A percentile compares a stretch with the other conserved stretches of the same genome.
Evolutionary conservation across 1,140 invertebrate species (phyloP).

Genomic region (Prorops nasuta): DNA sequence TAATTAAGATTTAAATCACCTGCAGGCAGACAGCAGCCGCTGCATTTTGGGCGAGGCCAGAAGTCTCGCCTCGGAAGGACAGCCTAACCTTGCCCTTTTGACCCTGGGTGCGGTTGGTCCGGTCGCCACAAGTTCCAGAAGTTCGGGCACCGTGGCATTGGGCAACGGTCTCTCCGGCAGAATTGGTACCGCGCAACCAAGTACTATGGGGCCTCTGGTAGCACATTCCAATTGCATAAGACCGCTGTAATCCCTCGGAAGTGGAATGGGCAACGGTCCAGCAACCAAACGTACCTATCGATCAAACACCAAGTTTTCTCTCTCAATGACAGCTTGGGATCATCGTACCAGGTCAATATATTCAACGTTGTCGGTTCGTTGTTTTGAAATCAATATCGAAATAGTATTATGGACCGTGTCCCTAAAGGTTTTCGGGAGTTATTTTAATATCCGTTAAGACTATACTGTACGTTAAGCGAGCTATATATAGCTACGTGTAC

Average conservation of each 20-base stretch:
- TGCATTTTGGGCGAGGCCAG: constrained; percentile 54
- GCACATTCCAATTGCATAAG: constrained; percentile 50
- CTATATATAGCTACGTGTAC: too few relatives aligned
- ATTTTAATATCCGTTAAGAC: too few relatives aligned
- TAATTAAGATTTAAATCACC: too few relatives aligned
- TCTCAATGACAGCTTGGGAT: too few relatives aligned
- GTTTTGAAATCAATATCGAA: too few relatives aligned
- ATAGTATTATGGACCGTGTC: too few relatives aligned
- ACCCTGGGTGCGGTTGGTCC: constrained; percentile 49
- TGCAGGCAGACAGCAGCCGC: constrained; percentile 51
- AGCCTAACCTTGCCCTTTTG: constrained; percentile 46
- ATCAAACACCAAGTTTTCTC: constrained; percentile 3
- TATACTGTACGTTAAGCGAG: too few relatives aligned
- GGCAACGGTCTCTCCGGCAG: constrained; percentile 47
- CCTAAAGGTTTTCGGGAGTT: too few relatives aligned
- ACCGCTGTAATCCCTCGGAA: constrained; percentile 49
- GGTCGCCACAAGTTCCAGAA: constrained; percentile 48
- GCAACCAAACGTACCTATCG: constrained; percentile 47
- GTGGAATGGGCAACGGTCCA: constrained; percentile 46
- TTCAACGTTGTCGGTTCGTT: too few relatives aligned
- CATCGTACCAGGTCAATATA: too few relatives aligned
- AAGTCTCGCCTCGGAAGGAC: constrained; percentile 47
- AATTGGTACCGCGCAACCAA: constrained; percentile 49
- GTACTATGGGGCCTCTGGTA: constrained; percentile 46
- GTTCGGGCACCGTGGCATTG: constrained; percentile 44